A percentile compares a stretch with the other conserved stretches of the same genome.
Conservation (phyloP, 2,888 invertebrate genomes). For the Scaptomyza parva region DNA sequence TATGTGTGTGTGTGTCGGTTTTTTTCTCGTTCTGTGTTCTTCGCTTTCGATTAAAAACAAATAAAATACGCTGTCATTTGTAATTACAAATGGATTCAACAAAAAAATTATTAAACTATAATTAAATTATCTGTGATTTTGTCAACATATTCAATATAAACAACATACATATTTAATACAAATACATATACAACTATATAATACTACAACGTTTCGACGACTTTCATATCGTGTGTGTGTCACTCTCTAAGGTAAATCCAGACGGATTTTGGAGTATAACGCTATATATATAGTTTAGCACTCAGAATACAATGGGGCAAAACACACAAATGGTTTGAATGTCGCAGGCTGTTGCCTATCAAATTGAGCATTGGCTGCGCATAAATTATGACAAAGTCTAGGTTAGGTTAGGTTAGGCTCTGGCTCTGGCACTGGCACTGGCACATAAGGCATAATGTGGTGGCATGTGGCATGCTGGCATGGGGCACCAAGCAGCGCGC, state of each 20-base stretch:
- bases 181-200: conserved; percentile 11
- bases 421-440: too few species aligned
- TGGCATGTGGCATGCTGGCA: not conserved
- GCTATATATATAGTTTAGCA: conserved; percentile 31
- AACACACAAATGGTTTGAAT: conserved; percentile 65
- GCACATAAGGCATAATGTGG: too few species aligned
- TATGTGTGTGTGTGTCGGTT: not conserved
- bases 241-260: conserved; percentile 62
- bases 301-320: conserved; percentile 36
- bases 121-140: conserved; percentile 78
- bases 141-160: conserved; percentile 69
- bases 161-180: conserved; percentile 29
- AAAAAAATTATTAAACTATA: conserved; percentile 34
- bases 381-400: conserved; percentile 73
- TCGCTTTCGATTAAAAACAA: conserved; percentile 16
- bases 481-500: not conserved
- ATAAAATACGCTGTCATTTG: conserved; percentile 62
- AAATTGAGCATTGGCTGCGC: conserved; percentile 68
- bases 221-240: conserved; percentile 42
- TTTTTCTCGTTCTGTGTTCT: not conserved
- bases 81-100: conserved; percentile 61
- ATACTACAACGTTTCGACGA: conserved; percentile 8
- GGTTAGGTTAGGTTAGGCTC: too few species aligned
- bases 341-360: conserved; percentile 66
- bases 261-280: too few species aligned